Percentiles rank a stretch among this genome's conserved stretches.
Evolutionary conservation across 2,113 vertebrate genomes (phyloP).

Genomic region (Prolemur simus): DNA sequence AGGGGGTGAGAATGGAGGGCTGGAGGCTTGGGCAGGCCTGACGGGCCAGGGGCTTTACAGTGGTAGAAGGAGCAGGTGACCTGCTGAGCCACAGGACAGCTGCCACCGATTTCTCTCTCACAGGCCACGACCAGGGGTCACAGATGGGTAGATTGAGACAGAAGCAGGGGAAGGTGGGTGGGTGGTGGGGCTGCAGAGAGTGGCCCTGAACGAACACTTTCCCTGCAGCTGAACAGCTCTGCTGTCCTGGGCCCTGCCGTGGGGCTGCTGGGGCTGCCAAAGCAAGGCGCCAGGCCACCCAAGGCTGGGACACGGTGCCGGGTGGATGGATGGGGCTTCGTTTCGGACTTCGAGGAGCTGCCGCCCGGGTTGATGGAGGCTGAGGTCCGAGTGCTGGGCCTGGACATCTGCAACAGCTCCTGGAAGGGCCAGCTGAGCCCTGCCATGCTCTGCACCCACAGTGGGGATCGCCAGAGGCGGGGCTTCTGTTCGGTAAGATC

Average conservation of each 20-base stretch:
- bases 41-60: fast-evolving
- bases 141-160: neutral
- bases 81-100: neutral
- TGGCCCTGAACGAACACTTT: fast-evolving
- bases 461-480: conserved; percentile 36
- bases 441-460: conserved; percentile 79
- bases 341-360: conserved; percentile 55
- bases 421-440: conserved; percentile 71
- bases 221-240: conserved; percentile 73
- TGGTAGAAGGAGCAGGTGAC: neutral
- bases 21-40: neutral
- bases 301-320: neutral
- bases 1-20: neutral
- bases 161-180: fast-evolving
- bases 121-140: neutral
- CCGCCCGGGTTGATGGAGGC: conserved; percentile 79
- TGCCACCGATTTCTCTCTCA: neutral
- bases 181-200: fast-evolving
- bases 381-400: conserved; percentile 66
- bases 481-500: conserved; percentile 80
- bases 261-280: conserved; percentile 68
- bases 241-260: conserved; percentile 72
- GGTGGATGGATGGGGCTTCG: conserved; percentile 81
- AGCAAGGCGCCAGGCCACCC: fast-evolving
- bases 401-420: conserved; percentile 72